These are phyloP conservation scores for Camponotus pennsylvanicus DNA, from an alignment of 1,140 invertebrate genomes.

Conservation along the genomic window DNA sequence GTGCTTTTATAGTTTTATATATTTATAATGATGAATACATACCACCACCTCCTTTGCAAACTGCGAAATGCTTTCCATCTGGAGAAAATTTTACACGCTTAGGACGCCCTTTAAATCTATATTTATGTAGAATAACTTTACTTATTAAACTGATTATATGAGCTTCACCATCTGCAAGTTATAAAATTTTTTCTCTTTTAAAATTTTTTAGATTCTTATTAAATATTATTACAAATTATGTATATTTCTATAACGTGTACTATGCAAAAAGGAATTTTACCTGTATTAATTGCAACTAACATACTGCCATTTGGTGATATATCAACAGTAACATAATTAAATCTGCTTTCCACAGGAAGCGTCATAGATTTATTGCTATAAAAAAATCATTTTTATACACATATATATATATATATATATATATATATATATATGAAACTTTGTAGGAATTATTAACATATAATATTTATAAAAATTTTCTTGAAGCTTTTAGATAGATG, in stretches of 20 bases:
- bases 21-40: slow-evolving; percentile 70
- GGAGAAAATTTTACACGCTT: slow-evolving; percentile 96
- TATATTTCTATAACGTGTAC: slow-evolving; percentile 23
- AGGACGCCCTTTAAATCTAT: slow-evolving; percentile 93
- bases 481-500: not conserved
- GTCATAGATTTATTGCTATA: slow-evolving; percentile 95
- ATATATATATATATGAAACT: not conserved
- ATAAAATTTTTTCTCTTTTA: slow-evolving; percentile 9
- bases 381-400: slow-evolving; percentile 79
- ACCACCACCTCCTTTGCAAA: slow-evolving; percentile 94
- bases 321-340: slow-evolving; percentile 94
- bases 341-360: slow-evolving; percentile 94
- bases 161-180: slow-evolving; percentile 92
- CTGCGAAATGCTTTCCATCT: slow-evolving; percentile 96
- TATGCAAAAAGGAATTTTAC: slow-evolving; percentile 84
- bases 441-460: slow-evolving; percentile 26
- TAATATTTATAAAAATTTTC: slow-evolving; percentile 32
- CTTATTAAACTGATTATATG: slow-evolving; percentile 96
- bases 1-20: slow-evolving; percentile 48
- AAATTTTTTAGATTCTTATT: not conserved
- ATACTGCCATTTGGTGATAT: slow-evolving; percentile 95
- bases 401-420: too few relatives aligned
- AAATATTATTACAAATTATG: not conserved
- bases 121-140: slow-evolving; percentile 93
- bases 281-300: slow-evolving; percentile 96